Evolutionary conservation across 2,113 vertebrate species (phyloP), one percentile per base, ranked within the genome.

Genomic region (Anser brachyrhynchus): DNA sequence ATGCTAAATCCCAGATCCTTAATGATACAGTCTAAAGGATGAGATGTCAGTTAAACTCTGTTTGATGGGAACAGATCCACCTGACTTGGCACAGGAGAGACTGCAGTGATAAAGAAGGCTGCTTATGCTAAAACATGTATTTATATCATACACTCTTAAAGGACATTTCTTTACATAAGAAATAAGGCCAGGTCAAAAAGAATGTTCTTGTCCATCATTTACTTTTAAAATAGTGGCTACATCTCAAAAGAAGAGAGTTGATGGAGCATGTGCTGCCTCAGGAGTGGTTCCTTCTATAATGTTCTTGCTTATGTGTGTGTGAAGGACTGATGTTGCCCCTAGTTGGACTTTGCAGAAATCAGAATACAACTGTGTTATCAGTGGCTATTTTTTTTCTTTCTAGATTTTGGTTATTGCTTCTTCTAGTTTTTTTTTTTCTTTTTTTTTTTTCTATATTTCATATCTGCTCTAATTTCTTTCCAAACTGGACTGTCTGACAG

Each of bases 11-110:
- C 80, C 65, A 64, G 76, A 37, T 92, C 65, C 83, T 88, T 89
- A 90, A 61, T 72, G 92, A 84, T 84, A 79, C 92, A 90, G 83
- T 92, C 73, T 93, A 90, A 95, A 94, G 73, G 23, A 61, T 86
- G 76, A 90, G 58, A 44, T 46, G 61, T 90, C 83, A 81, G 26
- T 74, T 90, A 72, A 89, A n/a, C 39, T 54, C 23, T 67, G 64
- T 82, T 72, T 83, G 79, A 81, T 78, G 58, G 57, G 31, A 95
- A 11, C 29, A 81, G 61, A 57, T 65, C 65, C 35, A 75, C 54
- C 57, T 77, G 57, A 65, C 29, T 9, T 16, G 35, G 59, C 65
- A 43, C 3, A 66, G 85, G 16, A 78, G 13, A 44, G 29, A 78
- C 52, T 67, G 61, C 61, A 84, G 61, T 1, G 8, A 49, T 78